These are phyloP conservation scores for Pristionchus entomophagus DNA, from an alignment of 2,888 invertebrate species.

Conservation along the genomic window DNA sequence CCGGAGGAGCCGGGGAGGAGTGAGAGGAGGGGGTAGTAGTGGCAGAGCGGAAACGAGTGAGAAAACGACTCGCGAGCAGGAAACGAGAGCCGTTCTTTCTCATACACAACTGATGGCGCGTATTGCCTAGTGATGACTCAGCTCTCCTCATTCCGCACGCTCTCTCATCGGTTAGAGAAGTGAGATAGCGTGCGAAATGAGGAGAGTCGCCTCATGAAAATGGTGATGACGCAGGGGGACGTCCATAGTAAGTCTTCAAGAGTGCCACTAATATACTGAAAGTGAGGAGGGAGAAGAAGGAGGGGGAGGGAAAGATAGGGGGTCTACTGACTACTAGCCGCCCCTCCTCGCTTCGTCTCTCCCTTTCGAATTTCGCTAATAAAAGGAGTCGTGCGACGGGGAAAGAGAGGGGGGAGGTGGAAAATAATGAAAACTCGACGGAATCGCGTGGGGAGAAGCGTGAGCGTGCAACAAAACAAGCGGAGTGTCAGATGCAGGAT, in stretches of 20 bases:
- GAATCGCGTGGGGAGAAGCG: background rate
- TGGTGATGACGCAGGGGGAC: no score
- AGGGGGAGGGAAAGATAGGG: background rate
- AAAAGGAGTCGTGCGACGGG: background rate
- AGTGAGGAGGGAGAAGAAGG: background rate
- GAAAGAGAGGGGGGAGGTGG: background rate
- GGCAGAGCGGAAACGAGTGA: background rate
- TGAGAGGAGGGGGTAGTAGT: background rate
- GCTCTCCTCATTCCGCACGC: no score
- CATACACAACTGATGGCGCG: background rate
- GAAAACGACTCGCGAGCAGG: no score
- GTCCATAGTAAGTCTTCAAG: constrained; percentile 33
- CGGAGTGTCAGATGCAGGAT: background rate
- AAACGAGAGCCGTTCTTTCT: background rate
- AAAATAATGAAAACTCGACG: background rate
- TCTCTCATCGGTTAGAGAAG: no score
- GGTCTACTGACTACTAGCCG: background rate
- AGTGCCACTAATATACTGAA: background rate
- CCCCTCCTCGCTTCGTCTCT: background rate
- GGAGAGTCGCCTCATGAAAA: no score
- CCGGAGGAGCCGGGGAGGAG: background rate
- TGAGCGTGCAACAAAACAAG: background rate
- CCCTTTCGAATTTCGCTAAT: constrained; percentile 6
- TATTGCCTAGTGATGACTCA: background rate
- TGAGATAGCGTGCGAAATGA: no score